Evolutionary conservation across 2,797 vertebrate genomes (phyloP), one percentile per base, ranked within the genome.

Genomic region (Pygocentrus nattereri): DNA sequence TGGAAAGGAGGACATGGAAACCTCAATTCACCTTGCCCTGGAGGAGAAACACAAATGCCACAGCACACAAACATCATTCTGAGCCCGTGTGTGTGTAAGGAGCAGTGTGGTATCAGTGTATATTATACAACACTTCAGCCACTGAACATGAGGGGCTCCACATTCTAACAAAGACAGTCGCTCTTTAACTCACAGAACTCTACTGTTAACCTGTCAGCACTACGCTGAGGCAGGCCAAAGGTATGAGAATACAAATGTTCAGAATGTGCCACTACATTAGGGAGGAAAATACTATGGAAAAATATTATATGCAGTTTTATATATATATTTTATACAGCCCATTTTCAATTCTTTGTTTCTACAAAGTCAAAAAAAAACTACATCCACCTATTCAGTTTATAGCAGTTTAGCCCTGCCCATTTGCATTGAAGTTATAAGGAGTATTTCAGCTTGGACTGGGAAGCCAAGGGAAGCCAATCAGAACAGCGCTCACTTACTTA

Each of bases 1-100:
- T 85, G 67, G 76, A 89, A 84, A 88, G 64, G 54, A 88, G 80
- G 84, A 85, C 80, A 85, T 50, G 50, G 84, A 85, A 86, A 83
- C 79, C 71, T 84, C 58, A 70, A 70, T 82, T 84, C 78, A 67
- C 79, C 79, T 56, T 74, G 71, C 52, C 30, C 71, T 74, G 71
- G 30, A 74, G 30, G 71, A 41, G 16, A 58, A 58, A 74, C 52
- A 74, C 52, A 56, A 74, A 74, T 52, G 52, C 71, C 27, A 74
- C 49, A 56, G 69, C 72, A 81, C 71, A 77, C 50, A 75, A 64
- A 59, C 44, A 44, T 18, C 21, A 71, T 68, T 59, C 15, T 50
- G 56, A 59, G 44, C 49, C 25, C 49, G 74, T 69, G 49, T 74
- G 62, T 68, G 72, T 76, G 52, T 75, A 68, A 62, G 64, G 23